Evolutionary conservation across 92 coral and sea anemone genomes (phyloP).

Genomic region (Actinernus sp.): DNA sequence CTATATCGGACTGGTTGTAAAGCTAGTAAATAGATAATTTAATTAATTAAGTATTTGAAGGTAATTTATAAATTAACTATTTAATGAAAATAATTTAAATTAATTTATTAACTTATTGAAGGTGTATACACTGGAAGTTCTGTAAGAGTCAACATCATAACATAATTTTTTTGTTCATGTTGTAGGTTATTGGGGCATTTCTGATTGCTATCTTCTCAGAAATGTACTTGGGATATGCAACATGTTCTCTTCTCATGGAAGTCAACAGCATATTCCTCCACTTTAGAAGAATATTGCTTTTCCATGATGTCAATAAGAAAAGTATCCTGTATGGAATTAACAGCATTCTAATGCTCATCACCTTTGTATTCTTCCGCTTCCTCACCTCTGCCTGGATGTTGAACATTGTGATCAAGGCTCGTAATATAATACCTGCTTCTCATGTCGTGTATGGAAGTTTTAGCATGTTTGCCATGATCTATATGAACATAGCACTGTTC

Average conservation of each 20-base stretch:
- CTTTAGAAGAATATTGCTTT: conserved; percentile 63
- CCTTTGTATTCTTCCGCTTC: conserved; percentile 83
- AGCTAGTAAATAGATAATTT: too few relatives aligned
- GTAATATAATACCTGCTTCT: conserved; percentile 41
- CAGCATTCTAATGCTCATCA: conserved; percentile 57
- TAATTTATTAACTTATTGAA: too few relatives aligned
- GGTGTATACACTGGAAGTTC: too few relatives aligned
- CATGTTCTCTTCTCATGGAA: conserved; percentile 83
- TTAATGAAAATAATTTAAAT: too few relatives aligned
- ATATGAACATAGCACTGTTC: conserved; percentile 62
- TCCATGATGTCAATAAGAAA: conserved; percentile 68
- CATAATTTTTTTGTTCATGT: conserved; percentile 2
- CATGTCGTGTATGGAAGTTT: conserved; percentile 62
- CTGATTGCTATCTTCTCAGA: conserved; percentile 48
- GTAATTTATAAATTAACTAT: too few relatives aligned
- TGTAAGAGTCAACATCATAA: too few relatives aligned
- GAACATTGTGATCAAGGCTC: conserved; percentile 61
- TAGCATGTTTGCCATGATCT: conserved; percentile 59
- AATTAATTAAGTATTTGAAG: too few relatives aligned
- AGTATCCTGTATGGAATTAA: conserved; percentile 60
- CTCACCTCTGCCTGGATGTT: conserved; percentile 81
- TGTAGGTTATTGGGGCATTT: conserved; percentile 81
- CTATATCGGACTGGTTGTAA: too few relatives aligned
- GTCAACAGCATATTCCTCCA: conserved; percentile 91
- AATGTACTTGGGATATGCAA: conserved; percentile 70